Conservation (phyloP, 2,113 vertebrate species). For the Euleptes europaea region DNA sequence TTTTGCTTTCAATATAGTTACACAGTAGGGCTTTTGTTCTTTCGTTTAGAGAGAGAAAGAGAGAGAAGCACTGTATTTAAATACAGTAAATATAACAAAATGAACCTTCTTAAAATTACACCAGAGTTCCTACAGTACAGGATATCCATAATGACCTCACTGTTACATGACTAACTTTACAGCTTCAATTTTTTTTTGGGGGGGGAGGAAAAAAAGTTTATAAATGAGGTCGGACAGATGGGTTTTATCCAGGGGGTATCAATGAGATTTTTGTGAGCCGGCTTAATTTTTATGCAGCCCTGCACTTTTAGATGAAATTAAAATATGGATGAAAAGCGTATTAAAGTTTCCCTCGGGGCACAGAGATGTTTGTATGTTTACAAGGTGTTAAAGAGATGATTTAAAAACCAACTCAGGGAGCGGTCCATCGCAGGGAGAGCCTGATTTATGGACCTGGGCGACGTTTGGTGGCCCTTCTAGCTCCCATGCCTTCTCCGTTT, state of each 20-base stretch:
- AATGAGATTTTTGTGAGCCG: constrained; percentile 89
- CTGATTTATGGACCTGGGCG: constrained; percentile 91
- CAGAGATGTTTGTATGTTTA: constrained; percentile 83
- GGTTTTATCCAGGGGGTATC: constrained; percentile 86
- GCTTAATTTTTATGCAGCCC: constrained; percentile 84
- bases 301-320: constrained; percentile 87
- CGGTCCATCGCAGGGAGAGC: constrained; percentile 76
- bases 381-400: constrained; percentile 84
- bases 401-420: constrained; percentile 80
- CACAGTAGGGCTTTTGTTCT: constrained; percentile 85
- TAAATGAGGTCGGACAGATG: constrained; percentile 89
- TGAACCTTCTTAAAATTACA: constrained; percentile 81
- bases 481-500: constrained; percentile 81
- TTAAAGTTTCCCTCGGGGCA: constrained; percentile 83
- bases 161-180: constrained; percentile 82
- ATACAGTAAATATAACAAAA: constrained; percentile 89
- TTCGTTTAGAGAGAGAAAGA: constrained; percentile 12
- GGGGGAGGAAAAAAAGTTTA: constrained; percentile 64
- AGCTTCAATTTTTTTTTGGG: constrained; percentile 49
- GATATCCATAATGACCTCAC: constrained; percentile 81
- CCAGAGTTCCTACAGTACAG: constrained; percentile 77
- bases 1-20: constrained; percentile 80
- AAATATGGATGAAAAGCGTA: constrained; percentile 95
- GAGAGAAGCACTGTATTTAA: constrained; percentile 80
- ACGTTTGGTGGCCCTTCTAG: constrained; percentile 86